Evolutionary conservation across 2,113 vertebrate genomes (phyloP).

Genomic region (Speoplatyrhinus poulsoni): DNA sequence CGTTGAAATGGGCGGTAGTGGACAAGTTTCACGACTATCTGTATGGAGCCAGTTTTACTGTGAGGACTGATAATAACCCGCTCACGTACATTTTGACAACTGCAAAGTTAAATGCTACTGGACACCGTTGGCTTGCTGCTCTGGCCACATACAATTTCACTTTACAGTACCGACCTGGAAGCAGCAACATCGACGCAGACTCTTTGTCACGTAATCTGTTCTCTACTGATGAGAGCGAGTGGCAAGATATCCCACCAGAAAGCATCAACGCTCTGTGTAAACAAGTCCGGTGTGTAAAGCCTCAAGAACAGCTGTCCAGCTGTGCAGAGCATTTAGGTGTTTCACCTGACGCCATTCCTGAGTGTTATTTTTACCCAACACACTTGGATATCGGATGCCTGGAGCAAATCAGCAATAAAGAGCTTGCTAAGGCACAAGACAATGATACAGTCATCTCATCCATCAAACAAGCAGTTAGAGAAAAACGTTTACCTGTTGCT

Average conservation of each 20-base stretch:
- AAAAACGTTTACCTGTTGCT: neutral
- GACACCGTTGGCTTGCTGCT: no score
- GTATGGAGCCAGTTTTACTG: neutral
- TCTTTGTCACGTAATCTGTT: neutral
- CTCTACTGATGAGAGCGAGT: neutral
- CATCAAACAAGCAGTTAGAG: neutral
- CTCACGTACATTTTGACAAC: neutral
- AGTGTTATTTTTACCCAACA: neutral
- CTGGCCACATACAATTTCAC: neutral
- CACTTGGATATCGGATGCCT: neutral
- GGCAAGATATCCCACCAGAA: neutral
- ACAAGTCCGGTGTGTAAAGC: neutral
- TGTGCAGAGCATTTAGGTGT: neutral
- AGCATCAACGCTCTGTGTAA: neutral
- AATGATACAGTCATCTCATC: no score
- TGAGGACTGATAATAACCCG: neutral
- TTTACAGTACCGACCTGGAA: neutral
- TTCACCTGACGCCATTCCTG: neutral
- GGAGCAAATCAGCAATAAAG: neutral
- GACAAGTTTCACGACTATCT: neutral
- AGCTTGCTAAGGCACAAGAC: neutral
- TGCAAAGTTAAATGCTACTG: no score
- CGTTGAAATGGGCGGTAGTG: neutral
- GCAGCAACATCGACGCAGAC: neutral
- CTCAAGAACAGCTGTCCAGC: neutral